Conservation (phyloP, 1,140 invertebrate genomes). For the Uloborus diversus region DNA sequence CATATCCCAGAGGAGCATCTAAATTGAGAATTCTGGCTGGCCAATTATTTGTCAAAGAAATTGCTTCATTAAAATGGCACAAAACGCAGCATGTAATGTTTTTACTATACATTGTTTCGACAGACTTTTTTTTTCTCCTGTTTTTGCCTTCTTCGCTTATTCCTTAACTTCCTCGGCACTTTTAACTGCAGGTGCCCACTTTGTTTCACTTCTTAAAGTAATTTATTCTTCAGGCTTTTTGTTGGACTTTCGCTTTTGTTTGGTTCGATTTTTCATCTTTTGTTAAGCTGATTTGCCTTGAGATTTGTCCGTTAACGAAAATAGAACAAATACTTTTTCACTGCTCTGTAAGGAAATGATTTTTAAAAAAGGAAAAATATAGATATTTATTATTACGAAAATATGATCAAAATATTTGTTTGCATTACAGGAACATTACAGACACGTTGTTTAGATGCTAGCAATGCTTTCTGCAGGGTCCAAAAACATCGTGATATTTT, state of each 20-base stretch:
- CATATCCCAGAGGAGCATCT: conserved; percentile 25
- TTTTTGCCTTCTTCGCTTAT: not conserved
- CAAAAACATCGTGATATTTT: no score
- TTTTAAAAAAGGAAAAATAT: no score
- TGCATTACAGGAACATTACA: no score
- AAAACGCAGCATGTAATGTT: not conserved
- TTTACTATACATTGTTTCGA: conserved; percentile 16
- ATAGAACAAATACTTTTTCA: no score
- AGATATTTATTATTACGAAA: no score
- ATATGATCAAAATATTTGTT: no score
- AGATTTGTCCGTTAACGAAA: no score
- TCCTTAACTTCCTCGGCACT: not conserved
- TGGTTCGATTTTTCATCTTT: conserved; percentile 19
- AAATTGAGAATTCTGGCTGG: conserved; percentile 34
- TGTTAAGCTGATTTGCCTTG: no score
- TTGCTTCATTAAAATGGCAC: conserved; percentile 49
- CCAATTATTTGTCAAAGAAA: conserved; percentile 52
- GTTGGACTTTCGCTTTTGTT: not conserved
- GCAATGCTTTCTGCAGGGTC: no score
- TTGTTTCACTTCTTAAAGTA: not conserved
- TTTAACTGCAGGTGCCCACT: not conserved
- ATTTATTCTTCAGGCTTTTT: conserved; percentile 13
- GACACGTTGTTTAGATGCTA: no score
- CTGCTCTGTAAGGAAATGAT: no score
- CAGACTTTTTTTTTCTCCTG: not conserved